A percentile compares a stretch with the other conserved stretches of the same genome.
These are phyloP conservation scores for Anthoscopus minutus DNA, from an alignment of 2,113 vertebrate species.

Conservation along the genomic window DNA sequence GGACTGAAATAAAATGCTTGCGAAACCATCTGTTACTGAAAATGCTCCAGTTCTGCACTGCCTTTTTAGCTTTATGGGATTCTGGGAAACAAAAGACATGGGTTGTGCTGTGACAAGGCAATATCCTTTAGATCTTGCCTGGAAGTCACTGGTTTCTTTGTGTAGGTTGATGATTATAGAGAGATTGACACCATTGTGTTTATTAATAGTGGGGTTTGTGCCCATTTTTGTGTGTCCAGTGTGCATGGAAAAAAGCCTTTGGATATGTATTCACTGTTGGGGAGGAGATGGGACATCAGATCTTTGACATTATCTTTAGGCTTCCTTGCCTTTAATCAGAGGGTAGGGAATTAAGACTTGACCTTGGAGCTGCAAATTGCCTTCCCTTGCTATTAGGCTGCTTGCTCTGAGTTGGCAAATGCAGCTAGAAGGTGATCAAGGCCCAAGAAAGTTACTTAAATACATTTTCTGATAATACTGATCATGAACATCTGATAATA, in stretches of 20 bases:
- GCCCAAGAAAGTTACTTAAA: not conserved
- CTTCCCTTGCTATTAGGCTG: not conserved
- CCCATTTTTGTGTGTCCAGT: not conserved
- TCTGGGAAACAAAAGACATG: not conserved
- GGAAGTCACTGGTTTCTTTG: not conserved
- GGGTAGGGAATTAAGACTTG: not conserved
- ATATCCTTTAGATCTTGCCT: not conserved
- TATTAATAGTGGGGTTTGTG: not conserved
- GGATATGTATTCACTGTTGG: not conserved
- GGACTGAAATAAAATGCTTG: conserved; percentile 58
- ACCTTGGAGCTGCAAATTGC: not conserved
- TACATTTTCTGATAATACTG: not conserved
- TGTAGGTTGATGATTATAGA: not conserved
- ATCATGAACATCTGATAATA: not conserved
- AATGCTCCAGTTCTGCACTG: conserved; percentile 27
- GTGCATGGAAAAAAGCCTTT: not conserved
- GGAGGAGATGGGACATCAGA: not conserved
- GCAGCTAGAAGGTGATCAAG: not conserved
- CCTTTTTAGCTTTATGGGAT: conserved; percentile 22
- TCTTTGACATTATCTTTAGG: not conserved
- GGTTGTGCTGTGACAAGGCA: not conserved
- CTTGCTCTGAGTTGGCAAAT: not conserved
- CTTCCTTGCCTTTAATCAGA: not conserved
- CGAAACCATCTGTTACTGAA: conserved; percentile 62
- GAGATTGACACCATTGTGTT: not conserved